Percentiles rank a stretch among this genome's conserved stretches.
Evolutionary conservation across 2,113 vertebrate genomes (phyloP).

Genomic region (Ceyx melanurus): DNA sequence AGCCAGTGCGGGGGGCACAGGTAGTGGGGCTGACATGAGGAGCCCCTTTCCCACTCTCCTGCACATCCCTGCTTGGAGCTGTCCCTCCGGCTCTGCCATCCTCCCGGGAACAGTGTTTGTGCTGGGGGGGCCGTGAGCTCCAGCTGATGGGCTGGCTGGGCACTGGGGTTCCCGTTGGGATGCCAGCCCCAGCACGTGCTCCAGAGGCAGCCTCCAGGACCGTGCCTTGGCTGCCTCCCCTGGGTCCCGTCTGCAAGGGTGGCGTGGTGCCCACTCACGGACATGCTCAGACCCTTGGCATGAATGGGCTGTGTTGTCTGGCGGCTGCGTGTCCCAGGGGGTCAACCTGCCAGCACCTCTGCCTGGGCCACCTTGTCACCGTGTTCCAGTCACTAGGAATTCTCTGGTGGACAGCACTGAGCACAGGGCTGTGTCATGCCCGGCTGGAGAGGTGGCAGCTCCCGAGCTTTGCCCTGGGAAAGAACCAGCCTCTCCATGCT

Average conservation of each 20-base stretch:
- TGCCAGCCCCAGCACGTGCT: background rate
- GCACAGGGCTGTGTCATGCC: background rate
- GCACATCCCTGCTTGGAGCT: background rate
- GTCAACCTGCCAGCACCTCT: background rate
- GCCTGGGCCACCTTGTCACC: background rate
- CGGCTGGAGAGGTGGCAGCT: background rate
- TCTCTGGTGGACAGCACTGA: rapidly evolving
- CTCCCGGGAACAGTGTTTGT: rapidly evolving
- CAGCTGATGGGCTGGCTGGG: background rate
- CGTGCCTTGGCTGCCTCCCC: slow-evolving; percentile 5
- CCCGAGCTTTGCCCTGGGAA: background rate
- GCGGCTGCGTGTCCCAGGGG: rapidly evolving
- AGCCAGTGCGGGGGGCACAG: rapidly evolving
- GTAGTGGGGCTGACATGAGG: rapidly evolving
- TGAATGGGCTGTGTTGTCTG: background rate
- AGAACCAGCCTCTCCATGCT: rapidly evolving
- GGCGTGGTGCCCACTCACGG: background rate
- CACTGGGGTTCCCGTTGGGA: background rate
- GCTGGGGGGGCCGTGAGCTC: background rate
- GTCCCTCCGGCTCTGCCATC: background rate
- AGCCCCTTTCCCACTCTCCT: background rate
- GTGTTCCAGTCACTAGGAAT: rapidly evolving
- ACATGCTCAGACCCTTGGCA: background rate
- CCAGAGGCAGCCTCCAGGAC: background rate
- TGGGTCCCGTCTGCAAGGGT: rapidly evolving